Conservation (phyloP, 2,888 invertebrate genomes). For the Himalopsyche anomala region DNA sequence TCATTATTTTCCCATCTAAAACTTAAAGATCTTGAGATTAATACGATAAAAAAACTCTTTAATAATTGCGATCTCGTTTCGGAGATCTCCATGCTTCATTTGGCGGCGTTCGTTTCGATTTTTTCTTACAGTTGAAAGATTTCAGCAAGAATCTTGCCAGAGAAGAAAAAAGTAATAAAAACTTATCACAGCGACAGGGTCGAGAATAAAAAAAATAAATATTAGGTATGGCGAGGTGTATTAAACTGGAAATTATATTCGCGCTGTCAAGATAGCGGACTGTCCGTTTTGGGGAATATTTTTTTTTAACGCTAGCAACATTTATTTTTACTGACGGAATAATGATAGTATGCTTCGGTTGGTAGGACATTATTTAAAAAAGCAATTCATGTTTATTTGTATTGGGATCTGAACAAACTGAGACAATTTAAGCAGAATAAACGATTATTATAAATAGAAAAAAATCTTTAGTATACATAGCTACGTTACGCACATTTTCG, state of each 20-base stretch:
- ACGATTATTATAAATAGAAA: too few relatives aligned
- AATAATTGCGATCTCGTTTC: background rate
- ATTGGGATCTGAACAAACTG: too few relatives aligned
- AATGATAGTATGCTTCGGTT: background rate
- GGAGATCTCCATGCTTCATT: background rate
- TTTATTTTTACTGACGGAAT: slow-evolving; percentile 15
- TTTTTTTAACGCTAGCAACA: slow-evolving; percentile 4
- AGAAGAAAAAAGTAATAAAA: slow-evolving; percentile 15
- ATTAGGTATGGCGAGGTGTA: background rate
- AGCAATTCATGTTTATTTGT: too few relatives aligned
- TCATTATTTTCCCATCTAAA: too few relatives aligned
- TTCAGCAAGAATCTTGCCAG: background rate
- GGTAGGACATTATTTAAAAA: slow-evolving; percentile 2
- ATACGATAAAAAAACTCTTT: background rate
- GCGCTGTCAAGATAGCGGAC: slow-evolving; percentile 14
- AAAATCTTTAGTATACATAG: too few relatives aligned
- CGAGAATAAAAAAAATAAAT: slow-evolving; percentile 4
- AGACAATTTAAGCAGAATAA: too few relatives aligned
- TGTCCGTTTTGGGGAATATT: slow-evolving; percentile 15
- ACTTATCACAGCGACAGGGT: slow-evolving; percentile 3
- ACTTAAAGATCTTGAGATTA: too few relatives aligned
- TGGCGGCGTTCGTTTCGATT: background rate
- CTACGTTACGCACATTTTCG: too few relatives aligned
- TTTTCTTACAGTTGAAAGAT: slow-evolving; percentile 6
- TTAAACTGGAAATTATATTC: slow-evolving; percentile 8